Percentiles rank a stretch among this genome's conserved stretches.
Conservation (phyloP, 2,113 vertebrate species). For the Rissa tridactyla region DNA sequence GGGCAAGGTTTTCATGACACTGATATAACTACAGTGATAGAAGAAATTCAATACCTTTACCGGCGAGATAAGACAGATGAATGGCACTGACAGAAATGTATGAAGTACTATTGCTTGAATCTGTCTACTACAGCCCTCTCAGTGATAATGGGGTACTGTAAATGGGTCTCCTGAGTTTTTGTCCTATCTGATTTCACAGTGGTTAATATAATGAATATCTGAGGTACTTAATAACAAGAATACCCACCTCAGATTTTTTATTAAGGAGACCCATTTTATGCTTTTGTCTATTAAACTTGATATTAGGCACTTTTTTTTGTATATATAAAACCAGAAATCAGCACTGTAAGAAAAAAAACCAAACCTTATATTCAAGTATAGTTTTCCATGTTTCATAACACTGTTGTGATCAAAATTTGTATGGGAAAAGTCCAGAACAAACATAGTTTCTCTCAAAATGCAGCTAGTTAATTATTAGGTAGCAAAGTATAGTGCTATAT, state of each 20-base stretch:
- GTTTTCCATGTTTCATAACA: not conserved
- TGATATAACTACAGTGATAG: rapidly evolving
- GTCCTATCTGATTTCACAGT: not conserved
- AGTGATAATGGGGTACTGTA: not conserved
- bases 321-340: not conserved
- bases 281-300: not conserved
- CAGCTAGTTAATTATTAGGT: not conserved
- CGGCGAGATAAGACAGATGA: not conserved
- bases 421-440: not conserved
- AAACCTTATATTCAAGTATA: not conserved
- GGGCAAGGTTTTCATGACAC: not conserved
- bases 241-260: not conserved
- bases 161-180: not conserved
- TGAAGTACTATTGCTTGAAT: not conserved
- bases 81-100: not conserved
- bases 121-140: not conserved
- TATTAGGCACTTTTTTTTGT: not conserved
- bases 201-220: not conserved
- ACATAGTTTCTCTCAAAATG: not conserved
- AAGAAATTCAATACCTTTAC: not conserved
- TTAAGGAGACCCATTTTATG: not conserved
- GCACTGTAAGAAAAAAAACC: not conserved
- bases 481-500: not conserved
- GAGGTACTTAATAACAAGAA: not conserved
- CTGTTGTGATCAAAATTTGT: not conserved